Conservation (phyloP, 2,113 vertebrate species). For the Tragelaphus imberbis region DNA sequence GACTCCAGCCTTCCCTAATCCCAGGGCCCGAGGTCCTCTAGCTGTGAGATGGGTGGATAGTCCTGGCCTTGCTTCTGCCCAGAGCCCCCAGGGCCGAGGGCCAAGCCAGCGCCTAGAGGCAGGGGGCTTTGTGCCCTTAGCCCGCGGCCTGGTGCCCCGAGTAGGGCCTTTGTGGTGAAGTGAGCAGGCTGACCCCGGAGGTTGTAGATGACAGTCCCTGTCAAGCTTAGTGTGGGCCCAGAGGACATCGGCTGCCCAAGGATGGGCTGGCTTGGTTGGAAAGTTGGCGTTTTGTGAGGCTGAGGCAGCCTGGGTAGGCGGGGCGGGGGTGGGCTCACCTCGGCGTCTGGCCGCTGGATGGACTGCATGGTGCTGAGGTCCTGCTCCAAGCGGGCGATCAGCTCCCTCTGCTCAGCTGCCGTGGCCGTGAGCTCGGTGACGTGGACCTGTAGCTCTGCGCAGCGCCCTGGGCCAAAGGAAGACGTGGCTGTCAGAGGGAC, state of each 20-base stretch:
- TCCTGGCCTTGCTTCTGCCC: not conserved
- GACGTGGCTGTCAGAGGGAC: fast-evolving
- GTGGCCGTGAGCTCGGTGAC: conserved; percentile 83
- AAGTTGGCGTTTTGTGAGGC: fast-evolving
- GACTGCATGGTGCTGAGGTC: conserved; percentile 95
- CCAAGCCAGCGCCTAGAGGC: not conserved
- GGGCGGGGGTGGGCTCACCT: conserved; percentile 75
- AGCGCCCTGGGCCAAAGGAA: conserved; percentile 83
- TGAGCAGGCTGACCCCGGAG: not conserved
- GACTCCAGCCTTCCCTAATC: not conserved
- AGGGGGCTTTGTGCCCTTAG: not conserved
- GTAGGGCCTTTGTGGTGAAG: not conserved
- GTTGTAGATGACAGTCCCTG: not conserved
- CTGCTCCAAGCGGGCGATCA: conserved; percentile 91
- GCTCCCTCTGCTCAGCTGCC: conserved; percentile 89
- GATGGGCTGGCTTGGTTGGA: not conserved
- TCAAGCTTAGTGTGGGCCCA: not conserved
- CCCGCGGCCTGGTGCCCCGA: not conserved
- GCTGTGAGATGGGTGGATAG: not conserved
- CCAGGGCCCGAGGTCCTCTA: not conserved
- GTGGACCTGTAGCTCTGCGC: conserved; percentile 88
- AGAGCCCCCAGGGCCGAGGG: not conserved
- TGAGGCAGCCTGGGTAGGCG: not conserved
- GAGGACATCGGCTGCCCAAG: not conserved
- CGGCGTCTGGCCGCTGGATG: conserved; percentile 86